Evolutionary conservation across 1,140 invertebrate species (phyloP), one percentile per base, ranked within the genome.

Genomic region (Bradynema listronoti): DNA sequence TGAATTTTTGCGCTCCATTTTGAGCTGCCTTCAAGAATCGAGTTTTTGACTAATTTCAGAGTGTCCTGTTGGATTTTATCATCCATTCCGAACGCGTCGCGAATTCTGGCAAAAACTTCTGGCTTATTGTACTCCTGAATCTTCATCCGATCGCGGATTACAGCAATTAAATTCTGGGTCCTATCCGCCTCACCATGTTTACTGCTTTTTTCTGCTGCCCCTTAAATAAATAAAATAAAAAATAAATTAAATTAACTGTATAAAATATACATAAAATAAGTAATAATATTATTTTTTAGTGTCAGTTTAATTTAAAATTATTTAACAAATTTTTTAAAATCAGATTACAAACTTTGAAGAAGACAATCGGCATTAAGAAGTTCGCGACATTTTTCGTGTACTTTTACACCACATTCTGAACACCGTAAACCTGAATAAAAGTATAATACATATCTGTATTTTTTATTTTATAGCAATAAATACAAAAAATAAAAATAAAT

Each of bases 1-100:
- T 90, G 90, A 84, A 98, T 92, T 86, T 97, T 97, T 85, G 91
- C 94, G 81, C 91, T 95, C 93, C 93, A 98, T 84, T 97, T 97
- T 79, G 91, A 95, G 77, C 91, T 97, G 81, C 94, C 94, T 84
- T 97, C 94, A 80, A 97, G 87, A 82, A 96, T 93, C 82, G 88
- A 87, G 83, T 87, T 86, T 84, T 97, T 91, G 72, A 92, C 91
- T 82, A 91, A 88, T 84, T 95, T 91, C 83, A 96, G 86, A 82
- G 90, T 90, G 85, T 95, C 92, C 84, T 91, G 90, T 85, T 97
- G 93, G 81, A 89, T 92, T 83, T 94, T 91, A 82, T 91, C 89
- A 83, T 95, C 90, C 84, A 95, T 87, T 85, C 86, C 52, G 52
- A 78, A 78, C 14, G 71, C 58, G 39, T 67, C 79, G 70, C 78